Evolutionary conservation across 2,113 vertebrate species (phyloP).

Genomic region (Chaenocephalus aceratus): DNA sequence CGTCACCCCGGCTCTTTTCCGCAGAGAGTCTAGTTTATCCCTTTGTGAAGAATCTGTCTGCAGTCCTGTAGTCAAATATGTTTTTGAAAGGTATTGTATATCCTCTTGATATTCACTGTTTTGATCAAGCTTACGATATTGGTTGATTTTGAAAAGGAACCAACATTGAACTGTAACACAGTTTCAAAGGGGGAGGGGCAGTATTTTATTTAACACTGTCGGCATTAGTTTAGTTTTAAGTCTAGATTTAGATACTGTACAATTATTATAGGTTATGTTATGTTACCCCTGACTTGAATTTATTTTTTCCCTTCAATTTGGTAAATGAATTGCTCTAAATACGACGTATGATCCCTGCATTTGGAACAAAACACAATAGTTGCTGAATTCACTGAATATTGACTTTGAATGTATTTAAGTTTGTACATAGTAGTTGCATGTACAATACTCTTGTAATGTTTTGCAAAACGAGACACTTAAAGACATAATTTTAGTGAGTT

Average conservation of each 20-base stretch:
- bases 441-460: neutral
- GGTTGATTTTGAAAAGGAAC: neutral
- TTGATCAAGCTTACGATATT: neutral
- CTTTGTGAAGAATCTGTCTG: constrained; percentile 94
- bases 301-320: too few relatives aligned
- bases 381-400: neutral
- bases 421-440: neutral
- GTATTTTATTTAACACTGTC: too few relatives aligned
- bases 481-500: neutral
- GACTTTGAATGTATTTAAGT: neutral
- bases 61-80: constrained; percentile 86
- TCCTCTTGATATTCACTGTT: neutral
- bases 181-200: too few relatives aligned
- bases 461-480: neutral
- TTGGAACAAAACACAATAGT: too few relatives aligned
- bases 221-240: too few relatives aligned
- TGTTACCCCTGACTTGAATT: neutral
- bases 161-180: too few relatives aligned
- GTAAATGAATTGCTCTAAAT: too few relatives aligned
- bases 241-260: neutral
- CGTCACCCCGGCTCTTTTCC: constrained; percentile 89
- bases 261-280: neutral
- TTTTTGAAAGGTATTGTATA: constrained; percentile 86
- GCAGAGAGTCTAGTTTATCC: constrained; percentile 91
- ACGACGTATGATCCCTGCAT: too few relatives aligned